These are phyloP conservation scores for Oxyruncus cristatus DNA, from an alignment of 2,113 vertebrate species.

Conservation along the genomic window DNA sequence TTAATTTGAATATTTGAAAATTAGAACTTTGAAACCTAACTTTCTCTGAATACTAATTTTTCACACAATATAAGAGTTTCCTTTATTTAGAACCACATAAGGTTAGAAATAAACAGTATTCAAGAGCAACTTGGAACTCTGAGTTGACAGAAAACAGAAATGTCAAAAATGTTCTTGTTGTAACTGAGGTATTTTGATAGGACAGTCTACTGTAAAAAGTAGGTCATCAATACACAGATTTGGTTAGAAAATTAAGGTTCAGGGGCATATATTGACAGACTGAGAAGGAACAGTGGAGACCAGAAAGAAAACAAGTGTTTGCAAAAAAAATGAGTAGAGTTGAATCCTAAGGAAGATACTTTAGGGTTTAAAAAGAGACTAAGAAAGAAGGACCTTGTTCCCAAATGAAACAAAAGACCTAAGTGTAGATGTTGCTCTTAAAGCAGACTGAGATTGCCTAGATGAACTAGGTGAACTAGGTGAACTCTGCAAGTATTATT, in stretches of 20 bases:
- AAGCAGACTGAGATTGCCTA: neutral
- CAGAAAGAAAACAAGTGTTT: neutral
- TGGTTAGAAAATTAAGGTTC: constrained; percentile 19
- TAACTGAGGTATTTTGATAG: neutral
- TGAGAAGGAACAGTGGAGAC: neutral
- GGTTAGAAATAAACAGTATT: neutral
- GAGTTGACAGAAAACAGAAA: neutral
- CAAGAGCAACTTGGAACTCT: neutral
- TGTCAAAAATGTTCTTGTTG: neutral
- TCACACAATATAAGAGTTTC: neutral
- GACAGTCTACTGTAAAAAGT: neutral
- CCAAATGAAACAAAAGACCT: neutral
- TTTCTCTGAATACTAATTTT: neutral
- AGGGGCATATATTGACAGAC: neutral
- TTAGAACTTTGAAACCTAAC: neutral
- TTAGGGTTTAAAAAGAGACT: neutral
- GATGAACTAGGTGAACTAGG: accelerated
- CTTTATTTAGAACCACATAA: neutral
- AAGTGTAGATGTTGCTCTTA: neutral
- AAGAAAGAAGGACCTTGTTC: neutral
- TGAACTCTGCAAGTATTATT: neutral
- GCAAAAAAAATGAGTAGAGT: neutral
- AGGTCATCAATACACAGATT: neutral
- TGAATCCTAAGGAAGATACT: neutral
- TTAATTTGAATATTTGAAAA: neutral